Conservation (phyloP, 2,888 invertebrate genomes). For the Spatulosminthurus flaviceps region DNA sequence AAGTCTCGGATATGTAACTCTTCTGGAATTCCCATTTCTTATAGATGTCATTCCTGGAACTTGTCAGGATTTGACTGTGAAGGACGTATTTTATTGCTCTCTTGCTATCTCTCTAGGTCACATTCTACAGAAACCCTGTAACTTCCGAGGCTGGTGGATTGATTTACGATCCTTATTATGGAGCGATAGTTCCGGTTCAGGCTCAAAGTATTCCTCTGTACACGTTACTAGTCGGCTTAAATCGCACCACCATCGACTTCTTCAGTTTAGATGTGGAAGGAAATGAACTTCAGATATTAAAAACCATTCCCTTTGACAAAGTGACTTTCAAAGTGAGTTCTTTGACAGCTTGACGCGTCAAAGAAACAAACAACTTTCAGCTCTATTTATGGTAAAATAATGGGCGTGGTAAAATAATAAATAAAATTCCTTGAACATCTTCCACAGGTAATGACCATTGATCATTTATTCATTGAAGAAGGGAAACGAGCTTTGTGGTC, state of each 20-base stretch:
- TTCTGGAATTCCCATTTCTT: not conserved
- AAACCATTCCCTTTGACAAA: slow-evolving; percentile 65
- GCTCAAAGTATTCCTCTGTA: slow-evolving; percentile 65
- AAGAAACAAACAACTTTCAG: no score
- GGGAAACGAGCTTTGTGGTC: slow-evolving; percentile 43
- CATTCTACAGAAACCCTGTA: slow-evolving; percentile 43
- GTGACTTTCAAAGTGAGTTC: slow-evolving; percentile 63
- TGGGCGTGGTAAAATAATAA: not conserved
- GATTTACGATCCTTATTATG: slow-evolving; percentile 41
- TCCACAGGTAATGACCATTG: slow-evolving; percentile 43
- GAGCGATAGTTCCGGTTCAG: slow-evolving; percentile 38
- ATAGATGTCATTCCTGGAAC: not conserved
- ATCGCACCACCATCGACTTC: slow-evolving; percentile 64
- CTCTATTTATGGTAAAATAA: no score
- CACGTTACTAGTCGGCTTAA: slow-evolving; percentile 64
- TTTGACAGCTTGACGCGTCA: not conserved
- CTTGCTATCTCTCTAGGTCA: slow-evolving; percentile 29
- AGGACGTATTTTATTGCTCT: not conserved
- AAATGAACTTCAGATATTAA: slow-evolving; percentile 64
- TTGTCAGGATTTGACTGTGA: slow-evolving; percentile 1
- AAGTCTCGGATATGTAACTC: not conserved
- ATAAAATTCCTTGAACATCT: not conserved
- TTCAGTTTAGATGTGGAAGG: slow-evolving; percentile 66
- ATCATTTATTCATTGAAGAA: slow-evolving; percentile 48
- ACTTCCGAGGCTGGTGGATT: slow-evolving; percentile 45